Percentiles rank a stretch among this genome's conserved stretches.
phyloP scores from a whole-genome alignment of 2,888 invertebrate genomes.

The Apodemia zela region DNA sequence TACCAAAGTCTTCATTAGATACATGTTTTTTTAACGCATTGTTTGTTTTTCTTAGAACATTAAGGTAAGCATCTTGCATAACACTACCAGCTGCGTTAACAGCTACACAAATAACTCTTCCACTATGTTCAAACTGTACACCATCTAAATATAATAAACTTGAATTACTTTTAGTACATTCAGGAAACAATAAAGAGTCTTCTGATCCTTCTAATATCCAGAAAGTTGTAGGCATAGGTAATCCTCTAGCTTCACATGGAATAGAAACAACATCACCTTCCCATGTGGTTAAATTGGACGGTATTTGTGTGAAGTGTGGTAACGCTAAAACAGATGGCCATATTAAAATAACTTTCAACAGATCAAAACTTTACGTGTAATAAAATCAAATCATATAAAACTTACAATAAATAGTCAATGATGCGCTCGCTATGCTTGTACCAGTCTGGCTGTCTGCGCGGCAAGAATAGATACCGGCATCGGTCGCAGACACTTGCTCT shows the following conservation, averaged over 20 bases:
- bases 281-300: slow-evolving; percentile 92
- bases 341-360: slow-evolving; percentile 63
- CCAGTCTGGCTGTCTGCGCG: slow-evolving; percentile 95
- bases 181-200: slow-evolving; percentile 80
- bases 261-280: slow-evolving; percentile 93
- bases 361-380: slow-evolving; percentile 61
- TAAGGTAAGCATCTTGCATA: slow-evolving; percentile 74
- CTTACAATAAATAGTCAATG: slow-evolving; percentile 95
- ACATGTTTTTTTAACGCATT: slow-evolving; percentile 59
- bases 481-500: slow-evolving; percentile 89
- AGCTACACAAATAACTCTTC: slow-evolving; percentile 73
- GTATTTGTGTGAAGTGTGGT: slow-evolving; percentile 91
- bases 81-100: slow-evolving; percentile 74
- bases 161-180: slow-evolving; percentile 72
- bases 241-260: slow-evolving; percentile 94
- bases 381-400: slow-evolving; percentile 55
- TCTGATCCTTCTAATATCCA: slow-evolving; percentile 97
- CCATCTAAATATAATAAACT: slow-evolving; percentile 71
- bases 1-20: slow-evolving; percentile 50
- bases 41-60: slow-evolving; percentile 66
- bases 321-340: slow-evolving; percentile 86
- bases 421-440: slow-evolving; percentile 91
- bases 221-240: slow-evolving; percentile 95
- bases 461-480: slow-evolving; percentile 95
- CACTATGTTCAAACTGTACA: slow-evolving; percentile 66